phyloP scores from a whole-genome alignment of 2,113 vertebrate species.

The Sciurus niger region DNA sequence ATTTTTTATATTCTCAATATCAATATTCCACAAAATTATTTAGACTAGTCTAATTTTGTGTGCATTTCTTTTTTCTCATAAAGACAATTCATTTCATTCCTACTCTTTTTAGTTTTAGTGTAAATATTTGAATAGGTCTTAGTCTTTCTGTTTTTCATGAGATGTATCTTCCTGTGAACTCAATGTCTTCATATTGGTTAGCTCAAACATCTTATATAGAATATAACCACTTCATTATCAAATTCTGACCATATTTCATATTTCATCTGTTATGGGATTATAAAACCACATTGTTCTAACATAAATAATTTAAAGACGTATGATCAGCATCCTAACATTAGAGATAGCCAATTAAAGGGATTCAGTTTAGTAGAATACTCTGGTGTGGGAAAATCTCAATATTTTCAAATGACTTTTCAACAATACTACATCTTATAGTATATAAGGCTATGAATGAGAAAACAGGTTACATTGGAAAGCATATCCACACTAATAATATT shows the following conservation, averaged over 20 bases:
- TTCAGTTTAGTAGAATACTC: background rate
- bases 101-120: background rate
- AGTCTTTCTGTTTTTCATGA: background rate
- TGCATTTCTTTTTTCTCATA: background rate
- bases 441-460: background rate
- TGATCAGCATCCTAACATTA: background rate
- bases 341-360: background rate
- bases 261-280: background rate
- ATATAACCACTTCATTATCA: background rate
- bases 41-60: background rate
- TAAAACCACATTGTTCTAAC: background rate
- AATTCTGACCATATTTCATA: background rate
- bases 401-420: background rate
- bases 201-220: background rate
- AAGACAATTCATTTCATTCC: background rate
- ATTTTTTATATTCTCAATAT: too few species aligned
- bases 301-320: background rate
- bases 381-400: background rate
- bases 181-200: background rate
- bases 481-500: background rate
- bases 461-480: background rate
- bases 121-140: background rate
- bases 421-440: background rate
- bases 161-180: background rate
- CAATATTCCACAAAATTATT: background rate